Base-by-base conservation (phyloP, 2,888 invertebrate genomes). In the Tetranychus truncatus region DNA sequence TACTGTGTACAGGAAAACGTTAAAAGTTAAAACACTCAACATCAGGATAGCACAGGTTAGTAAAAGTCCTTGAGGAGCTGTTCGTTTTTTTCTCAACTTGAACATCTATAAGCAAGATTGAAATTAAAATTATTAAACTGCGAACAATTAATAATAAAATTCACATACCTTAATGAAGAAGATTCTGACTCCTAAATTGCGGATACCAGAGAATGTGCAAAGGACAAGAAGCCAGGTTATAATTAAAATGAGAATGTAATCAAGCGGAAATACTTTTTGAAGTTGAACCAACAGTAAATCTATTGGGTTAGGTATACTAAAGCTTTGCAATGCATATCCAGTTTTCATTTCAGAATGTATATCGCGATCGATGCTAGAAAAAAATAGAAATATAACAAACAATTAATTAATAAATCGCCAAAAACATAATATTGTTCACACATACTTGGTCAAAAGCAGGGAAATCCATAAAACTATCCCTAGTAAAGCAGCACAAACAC, bases 241-340 rank as follows among this genome's bases (percentile, higher is more conserved):
- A 6, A 78, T 78, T 5, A 80, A 78, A 78, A 83, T 82, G 74
- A 84, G 75, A 45, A 84, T 80, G 78, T 83, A 84, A 79, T 83
- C 84, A 78, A 84, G 75, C 1, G 84, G 84, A 76, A 83, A 84
- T 69, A 81, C 81, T 80, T 81, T 80, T 77, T 84, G 83, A 73
- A 81, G 80, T 77, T 81, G 80, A 34, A 82, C 81, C 66, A 84
- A 79, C 5, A 82, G 79, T 65, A 82, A 82, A 77, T 84, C 83
- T 21, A 84, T 80, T 5, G 83, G 83, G 77, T 84, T 84, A 0
- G 82, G 83, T 8, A 83, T 78, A 15, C 79, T 80, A 20, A 81
- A 78, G 75, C 81, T 80, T 9, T 81, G 81, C 55, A 84, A 79
- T n/a, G 81, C 80, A 79, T 83, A 84, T 1, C 84, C 83, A 76